phyloP scores from a whole-genome alignment of 2,888 invertebrate genomes.

The Andrena bicolor region DNA sequence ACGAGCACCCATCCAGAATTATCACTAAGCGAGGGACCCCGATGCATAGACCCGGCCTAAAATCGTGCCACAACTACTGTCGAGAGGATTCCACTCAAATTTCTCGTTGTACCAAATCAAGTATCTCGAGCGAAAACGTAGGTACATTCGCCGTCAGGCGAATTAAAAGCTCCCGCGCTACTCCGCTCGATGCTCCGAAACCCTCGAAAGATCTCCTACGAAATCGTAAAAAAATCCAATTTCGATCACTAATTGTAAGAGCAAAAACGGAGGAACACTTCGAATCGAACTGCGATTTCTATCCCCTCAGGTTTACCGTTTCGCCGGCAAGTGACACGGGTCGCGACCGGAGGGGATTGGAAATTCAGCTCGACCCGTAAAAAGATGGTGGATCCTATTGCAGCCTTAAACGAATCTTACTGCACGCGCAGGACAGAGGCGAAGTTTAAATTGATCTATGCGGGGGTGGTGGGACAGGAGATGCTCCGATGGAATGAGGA shows the following conservation, averaged over 20 bases:
- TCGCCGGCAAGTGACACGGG: not conserved
- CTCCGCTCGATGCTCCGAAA: not conserved
- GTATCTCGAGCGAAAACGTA: not conserved
- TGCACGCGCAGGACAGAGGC: conserved; percentile 80
- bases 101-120: not conserved
- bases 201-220: not conserved
- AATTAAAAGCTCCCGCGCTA: not conserved
- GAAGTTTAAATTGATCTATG: conserved; percentile 83
- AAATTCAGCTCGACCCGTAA: conserved; percentile 22
- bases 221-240: not conserved
- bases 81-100: too few relatives aligned
- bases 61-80: too few relatives aligned
- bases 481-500: conserved; percentile 53
- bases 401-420: conserved; percentile 84
- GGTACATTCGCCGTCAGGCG: not conserved
- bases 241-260: not conserved
- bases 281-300: not conserved
- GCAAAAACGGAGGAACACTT: not conserved
- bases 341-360: not conserved
- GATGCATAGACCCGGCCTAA: too few relatives aligned
- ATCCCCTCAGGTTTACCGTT: not conserved
- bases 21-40: too few relatives aligned
- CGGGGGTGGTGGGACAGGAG: conserved; percentile 61
- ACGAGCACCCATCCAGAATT: too few relatives aligned
- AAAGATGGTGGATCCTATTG: conserved; percentile 73